Conservation (phyloP, 2,113 vertebrate genomes). For the Nibea albiflora region DNA sequence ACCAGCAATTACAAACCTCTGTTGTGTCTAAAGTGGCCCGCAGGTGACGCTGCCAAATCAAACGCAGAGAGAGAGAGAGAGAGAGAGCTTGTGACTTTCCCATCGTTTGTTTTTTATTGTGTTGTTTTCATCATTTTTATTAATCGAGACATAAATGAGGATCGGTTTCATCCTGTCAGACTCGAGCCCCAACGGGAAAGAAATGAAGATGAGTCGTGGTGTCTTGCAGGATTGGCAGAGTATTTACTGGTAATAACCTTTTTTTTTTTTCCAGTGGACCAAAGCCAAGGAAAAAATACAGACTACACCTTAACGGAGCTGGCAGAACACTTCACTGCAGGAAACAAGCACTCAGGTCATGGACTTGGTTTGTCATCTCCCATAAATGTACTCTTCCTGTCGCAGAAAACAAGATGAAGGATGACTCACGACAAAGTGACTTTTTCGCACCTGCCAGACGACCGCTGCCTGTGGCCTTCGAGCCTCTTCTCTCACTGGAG, state of each 20-base stretch:
- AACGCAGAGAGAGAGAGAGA: conserved; percentile 2
- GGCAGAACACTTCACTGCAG: conserved; percentile 38
- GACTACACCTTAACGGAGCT: conserved; percentile 13
- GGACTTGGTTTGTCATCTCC: conserved; percentile 51
- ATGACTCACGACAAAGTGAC: conserved; percentile 54
- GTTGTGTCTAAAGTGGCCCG: conserved; percentile 9
- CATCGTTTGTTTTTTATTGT: not conserved
- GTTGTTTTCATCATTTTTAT: conserved; percentile 18
- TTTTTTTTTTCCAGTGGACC: conserved; percentile 43
- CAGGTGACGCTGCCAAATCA: conserved; percentile 26
- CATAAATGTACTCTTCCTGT: conserved; percentile 46
- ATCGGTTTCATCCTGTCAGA: not conserved
- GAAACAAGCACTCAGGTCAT: conserved; percentile 45
- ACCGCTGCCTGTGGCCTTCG: conserved; percentile 10
- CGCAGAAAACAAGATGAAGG: conserved; percentile 49
- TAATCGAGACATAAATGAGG: not conserved
- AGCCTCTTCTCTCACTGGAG: not conserved
- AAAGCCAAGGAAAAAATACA: conserved; percentile 45
- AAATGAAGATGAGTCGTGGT: conserved; percentile 6
- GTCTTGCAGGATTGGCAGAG: not conserved
- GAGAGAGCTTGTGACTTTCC: not conserved
- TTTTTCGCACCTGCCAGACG: conserved; percentile 28
- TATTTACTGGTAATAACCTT: conserved; percentile 39
- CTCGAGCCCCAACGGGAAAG: not conserved
- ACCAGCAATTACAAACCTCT: conserved; percentile 11